Evolutionary conservation across 1,140 invertebrate species (phyloP), one percentile per base, ranked within the genome.

Genomic region (Drosophila albomicans): DNA sequence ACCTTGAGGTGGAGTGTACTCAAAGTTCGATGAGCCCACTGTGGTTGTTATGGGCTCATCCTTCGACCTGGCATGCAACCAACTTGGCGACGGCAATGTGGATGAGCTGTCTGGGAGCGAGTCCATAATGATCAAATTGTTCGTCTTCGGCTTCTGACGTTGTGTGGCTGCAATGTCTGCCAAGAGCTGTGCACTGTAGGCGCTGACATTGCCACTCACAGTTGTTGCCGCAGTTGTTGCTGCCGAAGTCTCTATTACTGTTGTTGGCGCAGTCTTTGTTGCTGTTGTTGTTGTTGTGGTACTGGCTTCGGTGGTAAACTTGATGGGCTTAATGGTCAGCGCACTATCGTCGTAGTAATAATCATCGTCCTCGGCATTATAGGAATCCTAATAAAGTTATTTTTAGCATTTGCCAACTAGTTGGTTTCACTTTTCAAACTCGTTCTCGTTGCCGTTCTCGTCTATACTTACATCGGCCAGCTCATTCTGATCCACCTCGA

Each of bases 401-500:
- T 88, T 91, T 81, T 88, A 84, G 75, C 46, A 56, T 45, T 20
- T 28, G 35, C 16, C 51, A 69, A 46, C 32, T 65, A 16, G 63
- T 28, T 75, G 57, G 57, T 63, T 67, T 67, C 43, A 65, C 52
- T 35, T 54, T 49, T 54, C 10, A 45, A 59, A 59, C 57, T 66
- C 35, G 43, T 57, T 57, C 54, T 56, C 5, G 28, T 3, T 20
- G 2, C 7, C 5, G 16, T 3, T 20, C 10, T 25, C 5, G 16
- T 4, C 10, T 13, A 43, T 28, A 93, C 93, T 93, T 73, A 95
- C 94, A 91, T 94, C 93, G 15, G 93, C 93, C 58, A 94, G 81
- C 15, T 94, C 94, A 61, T 94, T 94, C 61, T 94, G 93, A 15
- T 95, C 76, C 38, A 96, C 82, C 32, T 96, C 96, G 70, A 96